A percentile compares a stretch with the other conserved stretches of the same genome.
phyloP scores from a whole-genome alignment of 2,797 vertebrate genomes.

The Sebastes melanostomus region DNA sequence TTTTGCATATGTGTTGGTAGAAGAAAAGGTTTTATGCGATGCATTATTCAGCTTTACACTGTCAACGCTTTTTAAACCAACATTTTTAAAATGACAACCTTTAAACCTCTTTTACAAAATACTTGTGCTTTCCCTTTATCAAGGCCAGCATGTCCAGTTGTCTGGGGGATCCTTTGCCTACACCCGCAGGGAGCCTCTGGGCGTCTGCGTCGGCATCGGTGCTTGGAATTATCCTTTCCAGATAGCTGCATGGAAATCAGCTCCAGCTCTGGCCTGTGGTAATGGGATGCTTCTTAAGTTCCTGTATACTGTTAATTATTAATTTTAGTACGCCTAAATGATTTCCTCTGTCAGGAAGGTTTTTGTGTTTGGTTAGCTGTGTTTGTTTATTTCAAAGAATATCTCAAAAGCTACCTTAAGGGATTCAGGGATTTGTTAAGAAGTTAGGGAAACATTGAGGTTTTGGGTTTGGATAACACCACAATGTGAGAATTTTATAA shows the following conservation, averaged over 20 bases:
- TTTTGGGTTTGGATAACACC: neutral
- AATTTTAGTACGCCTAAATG: neutral
- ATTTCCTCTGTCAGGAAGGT: neutral
- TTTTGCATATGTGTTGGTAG: neutral
- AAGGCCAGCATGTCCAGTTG: slow-evolving; percentile 94
- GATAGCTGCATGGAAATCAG: slow-evolving; percentile 94
- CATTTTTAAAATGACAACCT: neutral
- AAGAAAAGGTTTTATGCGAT: neutral
- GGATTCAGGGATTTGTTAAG: neutral
- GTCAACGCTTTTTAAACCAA: neutral
- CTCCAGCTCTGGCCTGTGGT: slow-evolving; percentile 95
- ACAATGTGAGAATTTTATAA: neutral
- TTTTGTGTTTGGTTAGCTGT: neutral
- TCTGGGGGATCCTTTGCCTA: slow-evolving; percentile 93
- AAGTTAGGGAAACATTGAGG: neutral
- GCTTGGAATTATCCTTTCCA: slow-evolving; percentile 99
- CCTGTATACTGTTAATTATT: neutral
- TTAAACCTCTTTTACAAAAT: neutral
- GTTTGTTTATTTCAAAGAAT: neutral
- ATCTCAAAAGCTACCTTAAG: neutral
- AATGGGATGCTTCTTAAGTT: slow-evolving; percentile 23
- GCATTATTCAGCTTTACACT: neutral
- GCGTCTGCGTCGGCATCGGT: slow-evolving; percentile 95
- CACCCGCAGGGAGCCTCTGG: slow-evolving; percentile 93
- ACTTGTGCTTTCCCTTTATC: neutral